These are phyloP conservation scores for Dugesia japonica DNA, from an alignment of 2,888 invertebrate genomes.

Conservation along the genomic window DNA sequence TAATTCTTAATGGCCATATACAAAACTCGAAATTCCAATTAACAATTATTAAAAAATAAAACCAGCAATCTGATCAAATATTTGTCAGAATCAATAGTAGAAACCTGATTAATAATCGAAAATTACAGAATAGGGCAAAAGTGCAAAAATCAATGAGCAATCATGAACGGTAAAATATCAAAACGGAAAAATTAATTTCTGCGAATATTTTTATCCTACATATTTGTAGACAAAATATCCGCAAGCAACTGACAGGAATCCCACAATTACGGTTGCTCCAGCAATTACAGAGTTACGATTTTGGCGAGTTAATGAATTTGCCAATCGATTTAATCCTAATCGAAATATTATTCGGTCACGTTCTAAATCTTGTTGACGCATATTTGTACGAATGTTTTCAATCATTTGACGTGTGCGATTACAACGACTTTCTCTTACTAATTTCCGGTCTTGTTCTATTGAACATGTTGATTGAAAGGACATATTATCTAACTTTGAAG, in stretches of 20 bases:
- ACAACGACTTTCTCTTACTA: not conserved
- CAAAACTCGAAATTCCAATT: not conserved
- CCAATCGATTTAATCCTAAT: not conserved
- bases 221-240: not conserved
- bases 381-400: constrained; percentile 11
- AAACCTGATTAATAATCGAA: too few relatives aligned
- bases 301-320: not conserved
- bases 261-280: not conserved
- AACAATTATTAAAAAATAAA: not conserved
- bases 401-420: not conserved
- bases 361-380: constrained; percentile 1
- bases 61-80: not conserved
- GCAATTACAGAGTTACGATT: not conserved
- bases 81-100: too few relatives aligned
- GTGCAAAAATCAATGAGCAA: not conserved
- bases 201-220: not conserved
- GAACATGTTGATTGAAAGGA: not conserved
- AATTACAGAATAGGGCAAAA: too few relatives aligned
- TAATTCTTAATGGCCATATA: not conserved
- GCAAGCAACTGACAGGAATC: not conserved
- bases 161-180: not conserved
- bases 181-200: not conserved
- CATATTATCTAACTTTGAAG: not conserved
- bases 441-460: not conserved
- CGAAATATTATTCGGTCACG: not conserved